Evolutionary conservation across 2,888 invertebrate genomes (phyloP), one percentile per base, ranked within the genome.

Genomic region (Epistrophe eligans): DNA sequence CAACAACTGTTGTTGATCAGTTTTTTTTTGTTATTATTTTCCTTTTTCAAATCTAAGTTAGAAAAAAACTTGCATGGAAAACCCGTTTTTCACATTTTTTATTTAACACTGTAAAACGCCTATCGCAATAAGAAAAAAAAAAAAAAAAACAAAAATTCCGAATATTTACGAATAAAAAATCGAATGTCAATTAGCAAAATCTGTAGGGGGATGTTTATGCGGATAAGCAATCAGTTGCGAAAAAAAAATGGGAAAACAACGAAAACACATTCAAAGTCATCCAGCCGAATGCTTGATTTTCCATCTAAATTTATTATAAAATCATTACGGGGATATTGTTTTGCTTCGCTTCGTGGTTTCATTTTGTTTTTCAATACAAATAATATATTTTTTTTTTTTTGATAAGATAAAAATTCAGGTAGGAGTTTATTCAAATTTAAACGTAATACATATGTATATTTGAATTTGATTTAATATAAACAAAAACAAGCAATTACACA

Each of bases 161-260:
- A 19, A 62, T 24, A 13, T 6, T n/a, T n/a, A 19, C 15, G 13
- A 40, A 43, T 4, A 79, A 52, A 57, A 70, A 66, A 76, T 72
- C 72, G 80, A 77, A 77, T 76, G 77, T 84, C 84, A 84, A 81
- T 84, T 84, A 80, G 84, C 58, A 28, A 72, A 84, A 84, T 80
- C 77, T 84, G 76, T 80, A 7, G 73, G 43, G 73, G 60, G 58
- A 66, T 77, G 43, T 52, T 77, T 72, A 77, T 66, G 24, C 24
- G 43, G 58, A 24, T 35, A 70, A 83, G 60, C 67, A 70, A 74
- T 67, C 43, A 43, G 55, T 43, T 32, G 17, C 7, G 13, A 24
- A 32, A 66, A 6, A 17, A 55, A 17, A 28, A 15, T 6, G 40
- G 5, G 17, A 60, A n/a, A 52, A 80, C 57, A 28, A 40, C 17